phyloP scores from a whole-genome alignment of 2,888 invertebrate species.

The Lasioglossum oenotherae region DNA sequence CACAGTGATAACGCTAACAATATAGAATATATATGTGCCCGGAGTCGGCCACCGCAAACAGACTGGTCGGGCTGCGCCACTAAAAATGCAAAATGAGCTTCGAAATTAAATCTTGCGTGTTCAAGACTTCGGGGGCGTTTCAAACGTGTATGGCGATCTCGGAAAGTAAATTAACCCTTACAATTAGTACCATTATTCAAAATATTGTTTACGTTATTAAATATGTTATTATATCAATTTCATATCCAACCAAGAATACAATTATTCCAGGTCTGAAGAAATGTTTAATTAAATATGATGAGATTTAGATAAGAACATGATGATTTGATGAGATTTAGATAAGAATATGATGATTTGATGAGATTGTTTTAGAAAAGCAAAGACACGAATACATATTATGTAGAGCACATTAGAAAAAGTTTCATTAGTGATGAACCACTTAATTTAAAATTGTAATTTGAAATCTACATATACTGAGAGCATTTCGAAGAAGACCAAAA shows the following conservation, averaged over 20 bases:
- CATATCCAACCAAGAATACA: too few relatives aligned
- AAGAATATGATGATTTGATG: neutral
- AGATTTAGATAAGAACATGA: too few relatives aligned
- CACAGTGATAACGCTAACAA: constrained; percentile 50
- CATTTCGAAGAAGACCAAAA: neutral
- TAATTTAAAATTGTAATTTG: too few relatives aligned
- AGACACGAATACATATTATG: neutral
- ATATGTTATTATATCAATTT: too few relatives aligned
- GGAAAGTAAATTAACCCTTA: neutral
- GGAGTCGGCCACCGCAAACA: constrained; percentile 14
- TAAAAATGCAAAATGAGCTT: neutral
- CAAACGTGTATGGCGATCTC: neutral
- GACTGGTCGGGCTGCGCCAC: neutral
- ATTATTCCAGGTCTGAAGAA: too few relatives aligned
- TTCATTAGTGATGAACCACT: neutral
- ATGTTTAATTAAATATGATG: too few relatives aligned
- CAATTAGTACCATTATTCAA: too few relatives aligned
- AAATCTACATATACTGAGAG: too few relatives aligned
- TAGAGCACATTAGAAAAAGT: neutral
- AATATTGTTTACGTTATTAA: too few relatives aligned
- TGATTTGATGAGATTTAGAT: too few relatives aligned
- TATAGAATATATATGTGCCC: constrained; percentile 35
- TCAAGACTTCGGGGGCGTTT: neutral
- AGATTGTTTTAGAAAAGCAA: neutral
- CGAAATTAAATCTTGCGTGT: neutral